Conservation (phyloP, 2,113 vertebrate species). For the Lepus timidus region DNA sequence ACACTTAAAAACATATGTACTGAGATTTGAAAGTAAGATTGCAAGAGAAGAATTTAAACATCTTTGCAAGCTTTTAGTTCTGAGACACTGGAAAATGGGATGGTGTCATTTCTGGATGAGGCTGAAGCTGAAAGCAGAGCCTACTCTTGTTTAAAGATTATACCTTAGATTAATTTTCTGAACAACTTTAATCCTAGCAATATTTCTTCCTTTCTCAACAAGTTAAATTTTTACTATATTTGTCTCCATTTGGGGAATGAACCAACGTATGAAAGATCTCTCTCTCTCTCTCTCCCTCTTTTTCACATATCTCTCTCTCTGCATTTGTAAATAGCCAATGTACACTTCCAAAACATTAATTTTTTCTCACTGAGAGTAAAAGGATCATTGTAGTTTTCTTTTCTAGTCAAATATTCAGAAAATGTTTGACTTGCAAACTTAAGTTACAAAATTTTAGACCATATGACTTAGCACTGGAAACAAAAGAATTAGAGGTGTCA, state of each 20-base stretch:
- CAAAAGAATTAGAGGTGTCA: conserved; percentile 57
- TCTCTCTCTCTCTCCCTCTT: no score
- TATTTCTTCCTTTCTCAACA: conserved; percentile 33
- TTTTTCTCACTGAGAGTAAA: conserved; percentile 12
- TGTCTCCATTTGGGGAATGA: not conserved
- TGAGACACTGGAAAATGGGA: not conserved
- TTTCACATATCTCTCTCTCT: not conserved
- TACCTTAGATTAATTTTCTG: conserved; percentile 21
- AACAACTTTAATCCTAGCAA: not conserved
- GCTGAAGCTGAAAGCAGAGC: not conserved
- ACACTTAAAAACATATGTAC: not conserved
- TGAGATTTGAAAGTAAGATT: not conserved
- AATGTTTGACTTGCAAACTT: conserved; percentile 61
- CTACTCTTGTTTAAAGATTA: conserved; percentile 42
- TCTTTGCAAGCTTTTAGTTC: not conserved
- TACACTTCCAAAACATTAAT: conserved; percentile 64
- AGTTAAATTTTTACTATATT: conserved; percentile 53
- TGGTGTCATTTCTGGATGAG: not conserved
- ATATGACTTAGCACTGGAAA: conserved; percentile 57
- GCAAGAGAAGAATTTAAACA: not conserved
- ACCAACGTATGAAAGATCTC: no score
- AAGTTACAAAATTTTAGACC: conserved; percentile 46
- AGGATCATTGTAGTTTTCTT: conserved; percentile 41
- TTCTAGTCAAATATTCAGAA: conserved; percentile 61
- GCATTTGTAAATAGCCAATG: conserved; percentile 63